These are phyloP conservation scores for Pelosia muscerda DNA, from an alignment of 2,888 invertebrate species.

Conservation along the genomic window DNA sequence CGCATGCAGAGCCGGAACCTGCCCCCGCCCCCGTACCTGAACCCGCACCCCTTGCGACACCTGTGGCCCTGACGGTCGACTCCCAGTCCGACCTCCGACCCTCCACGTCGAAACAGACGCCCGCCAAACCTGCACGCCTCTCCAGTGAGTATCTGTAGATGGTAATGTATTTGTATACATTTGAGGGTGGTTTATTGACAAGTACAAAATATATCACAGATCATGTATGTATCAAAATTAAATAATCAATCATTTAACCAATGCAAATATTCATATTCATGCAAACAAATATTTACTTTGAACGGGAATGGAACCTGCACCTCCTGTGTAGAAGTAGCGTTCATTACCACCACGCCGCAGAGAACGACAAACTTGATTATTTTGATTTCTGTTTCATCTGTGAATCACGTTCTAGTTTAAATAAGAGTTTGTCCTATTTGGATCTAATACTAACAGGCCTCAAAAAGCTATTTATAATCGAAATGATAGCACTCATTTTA, in stretches of 20 bases:
- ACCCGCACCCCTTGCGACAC: conserved; percentile 45
- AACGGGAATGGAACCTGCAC: too few species aligned
- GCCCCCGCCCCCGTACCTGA: conserved; percentile 45
- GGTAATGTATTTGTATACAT: conserved; percentile 23
- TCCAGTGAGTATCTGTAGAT: conserved; percentile 78
- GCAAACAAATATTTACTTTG: too few species aligned
- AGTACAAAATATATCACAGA: too few species aligned
- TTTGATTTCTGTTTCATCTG: not conserved
- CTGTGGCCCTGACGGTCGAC: conserved; percentile 47
- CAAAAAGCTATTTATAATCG: not conserved
- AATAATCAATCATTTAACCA: too few species aligned
- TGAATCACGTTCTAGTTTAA: not conserved
- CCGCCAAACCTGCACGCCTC: conserved; percentile 81
- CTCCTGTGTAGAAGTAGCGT: too few species aligned
- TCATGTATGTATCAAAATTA: too few species aligned
- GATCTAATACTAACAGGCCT: not conserved
- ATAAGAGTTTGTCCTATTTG: not conserved
- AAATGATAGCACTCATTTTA: not conserved
- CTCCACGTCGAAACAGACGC: conserved; percentile 76
- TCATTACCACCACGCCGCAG: too few species aligned
- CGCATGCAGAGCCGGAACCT: conserved; percentile 78
- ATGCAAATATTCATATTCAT: too few species aligned
- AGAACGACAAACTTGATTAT: too few species aligned
- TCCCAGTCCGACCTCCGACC: conserved; percentile 54
- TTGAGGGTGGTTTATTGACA: conserved; percentile 13